Percentiles rank a stretch among this genome's conserved stretches.
These are phyloP conservation scores for Campoletis sonorensis DNA, from an alignment of 1,140 invertebrate species.

Conservation along the genomic window DNA sequence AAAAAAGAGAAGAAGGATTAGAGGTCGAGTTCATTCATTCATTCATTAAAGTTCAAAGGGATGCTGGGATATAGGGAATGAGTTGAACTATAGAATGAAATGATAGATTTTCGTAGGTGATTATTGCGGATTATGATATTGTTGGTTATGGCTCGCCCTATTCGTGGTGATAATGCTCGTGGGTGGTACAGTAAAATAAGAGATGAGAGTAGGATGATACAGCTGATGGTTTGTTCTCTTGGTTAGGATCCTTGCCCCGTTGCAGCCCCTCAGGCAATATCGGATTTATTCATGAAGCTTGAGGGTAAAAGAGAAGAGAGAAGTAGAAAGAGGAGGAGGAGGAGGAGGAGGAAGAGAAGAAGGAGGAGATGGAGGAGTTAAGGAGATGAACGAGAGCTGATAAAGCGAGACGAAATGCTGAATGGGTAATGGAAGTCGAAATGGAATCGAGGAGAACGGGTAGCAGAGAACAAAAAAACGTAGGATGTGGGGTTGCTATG, in stretches of 20 bases:
- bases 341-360: too few species aligned
- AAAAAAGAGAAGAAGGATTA: neutral
- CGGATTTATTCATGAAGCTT: conserved; percentile 17
- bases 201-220: neutral
- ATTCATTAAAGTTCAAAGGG: conserved; percentile 19
- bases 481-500: neutral
- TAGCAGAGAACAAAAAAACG: neutral
- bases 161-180: conserved; percentile 5
- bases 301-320: neutral
- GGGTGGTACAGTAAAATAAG: neutral
- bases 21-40: too few species aligned
- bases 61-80: neutral
- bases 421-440: neutral
- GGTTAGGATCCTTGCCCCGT: neutral
- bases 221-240: neutral
- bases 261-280: neutral
- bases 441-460: neutral
- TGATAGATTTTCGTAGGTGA: neutral
- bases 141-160: conserved; percentile 11
- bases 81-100: conserved; percentile 14
- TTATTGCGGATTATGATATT: conserved; percentile 32
- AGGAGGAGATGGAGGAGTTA: too few species aligned
- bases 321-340: neutral
- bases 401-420: conserved; percentile 21
- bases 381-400: neutral